Percentiles rank a stretch among this genome's conserved stretches.
Conservation (phyloP, 2,113 vertebrate species). For the Chaetops frenatus region DNA sequence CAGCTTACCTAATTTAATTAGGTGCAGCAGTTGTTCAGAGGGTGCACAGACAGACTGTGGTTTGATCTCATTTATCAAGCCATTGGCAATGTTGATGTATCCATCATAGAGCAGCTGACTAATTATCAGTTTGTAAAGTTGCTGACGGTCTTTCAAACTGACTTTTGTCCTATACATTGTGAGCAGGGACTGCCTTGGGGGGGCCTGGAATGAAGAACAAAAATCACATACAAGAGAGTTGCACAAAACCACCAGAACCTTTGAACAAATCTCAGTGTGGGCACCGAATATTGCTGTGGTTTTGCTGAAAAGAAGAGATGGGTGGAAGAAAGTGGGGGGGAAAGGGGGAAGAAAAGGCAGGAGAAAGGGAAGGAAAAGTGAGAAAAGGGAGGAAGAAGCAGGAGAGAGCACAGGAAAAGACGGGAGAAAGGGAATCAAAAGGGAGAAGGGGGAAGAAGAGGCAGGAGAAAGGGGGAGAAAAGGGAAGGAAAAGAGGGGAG, state of each 20-base stretch:
- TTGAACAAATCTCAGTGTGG: neutral
- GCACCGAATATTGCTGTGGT: neutral
- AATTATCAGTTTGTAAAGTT: constrained; percentile 95
- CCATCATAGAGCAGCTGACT: constrained; percentile 98
- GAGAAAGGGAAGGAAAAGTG: neutral
- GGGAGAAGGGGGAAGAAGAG: rapidly evolving
- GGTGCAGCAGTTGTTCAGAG: constrained; percentile 95
- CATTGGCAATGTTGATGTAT: constrained; percentile 93
- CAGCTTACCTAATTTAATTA: constrained; percentile 88
- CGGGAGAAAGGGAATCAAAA: neutral
- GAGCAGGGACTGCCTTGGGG: constrained; percentile 52
- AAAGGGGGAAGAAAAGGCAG: rapidly evolving
- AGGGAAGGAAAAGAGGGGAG: rapidly evolving
- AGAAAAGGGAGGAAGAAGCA: neutral
- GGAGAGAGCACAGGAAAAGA: neutral
- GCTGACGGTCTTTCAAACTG: constrained; percentile 93
- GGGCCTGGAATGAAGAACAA: constrained; percentile 52
- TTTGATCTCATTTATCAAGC: constrained; percentile 91
- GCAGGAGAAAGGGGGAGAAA: neutral
- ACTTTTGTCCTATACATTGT: constrained; percentile 95
- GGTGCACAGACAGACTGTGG: constrained; percentile 90
- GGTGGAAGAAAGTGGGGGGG: rapidly evolving
- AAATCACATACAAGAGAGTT: neutral
- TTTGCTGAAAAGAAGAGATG: neutral
- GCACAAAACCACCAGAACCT: neutral